Base-by-base conservation (phyloP, 2,888 invertebrate species). In the Tetragnatha montana region DNA sequence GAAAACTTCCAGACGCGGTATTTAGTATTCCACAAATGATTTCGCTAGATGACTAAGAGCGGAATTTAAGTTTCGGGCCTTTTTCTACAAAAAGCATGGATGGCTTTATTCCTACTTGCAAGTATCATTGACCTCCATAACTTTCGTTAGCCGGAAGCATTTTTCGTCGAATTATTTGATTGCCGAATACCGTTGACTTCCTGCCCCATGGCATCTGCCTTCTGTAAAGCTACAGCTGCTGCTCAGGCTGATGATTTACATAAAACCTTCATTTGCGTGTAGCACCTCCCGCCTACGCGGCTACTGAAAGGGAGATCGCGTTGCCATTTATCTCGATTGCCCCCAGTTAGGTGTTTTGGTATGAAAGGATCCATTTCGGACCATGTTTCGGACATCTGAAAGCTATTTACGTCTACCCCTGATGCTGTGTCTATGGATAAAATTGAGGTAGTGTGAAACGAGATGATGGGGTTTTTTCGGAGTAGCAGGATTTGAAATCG, bases 21-120 rank as follows among this genome's bases (percentile, higher is more conserved):
- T 85, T n/a, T 85, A 76, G 85, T 85, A 85, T 85, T 85, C 85
- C 49, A 70, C 51, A 71, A 79, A 82, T 73, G 82, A 82, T 73
- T 60, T 82, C 82, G 82, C 21, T 7, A 82, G 82, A 82, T 82
- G 82, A 82, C 82, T 82, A 73, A 82, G 49, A 74, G 82, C 10
- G 35, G 82, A 82, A 74, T 82, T 82, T 82, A 21, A 51, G 22
- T 82, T 85, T 85, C 79, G 8, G 51, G 51, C 49, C 22, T 79
- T 76, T 84, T 76, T 76, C 68, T 76, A 69, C 47, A 35, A 47
- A 78, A 35, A 35, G 4, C 35, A 85, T 17, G 70, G n/a, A 79
- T 85, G 49, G 60, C 78, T 78, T 85, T 50, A 51, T 70, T 71
- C 71, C 51, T n/a, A n/a, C n/a, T 85, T 85, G 71, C 85, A 71